phyloP scores from a whole-genome alignment of 2,113 vertebrate species.

The Neogale vison region DNA sequence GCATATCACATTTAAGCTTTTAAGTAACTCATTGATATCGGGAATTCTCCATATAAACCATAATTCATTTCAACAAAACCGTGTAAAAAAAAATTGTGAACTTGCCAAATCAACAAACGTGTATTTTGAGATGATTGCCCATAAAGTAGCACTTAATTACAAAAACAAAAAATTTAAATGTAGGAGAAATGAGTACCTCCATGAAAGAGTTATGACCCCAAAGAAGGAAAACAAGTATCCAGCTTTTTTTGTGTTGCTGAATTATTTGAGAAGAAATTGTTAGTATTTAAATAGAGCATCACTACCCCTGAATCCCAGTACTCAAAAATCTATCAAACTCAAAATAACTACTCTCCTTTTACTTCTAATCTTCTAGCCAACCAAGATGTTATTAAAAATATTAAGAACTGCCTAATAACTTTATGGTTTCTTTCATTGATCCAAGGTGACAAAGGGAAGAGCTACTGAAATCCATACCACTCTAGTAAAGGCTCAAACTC shows the following conservation, averaged over 20 bases:
- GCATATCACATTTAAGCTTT: not conserved
- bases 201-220: constrained; percentile 22
- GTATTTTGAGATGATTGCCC: constrained; percentile 41
- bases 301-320: constrained; percentile 55
- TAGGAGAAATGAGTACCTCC: constrained; percentile 29
- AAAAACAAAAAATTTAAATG: constrained; percentile 45
- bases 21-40: not conserved
- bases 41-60: not conserved
- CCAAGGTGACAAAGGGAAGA: not conserved
- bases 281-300: constrained; percentile 63
- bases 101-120: constrained; percentile 41
- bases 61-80: constrained; percentile 45
- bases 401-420: not conserved
- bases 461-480: not conserved
- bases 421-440: not conserved
- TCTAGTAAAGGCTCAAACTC: not conserved
- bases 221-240: not conserved
- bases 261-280: constrained; percentile 27
- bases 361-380: not conserved
- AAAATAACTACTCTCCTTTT: constrained; percentile 54
- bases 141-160: constrained; percentile 49
- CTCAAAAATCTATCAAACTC: constrained; percentile 73
- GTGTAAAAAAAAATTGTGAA: not conserved
- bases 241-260: constrained; percentile 16
- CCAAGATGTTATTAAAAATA: not conserved